Evolutionary conservation across 2,113 vertebrate genomes (phyloP), one percentile per base, ranked within the genome.

Genomic region (Apodemus speciosus): DNA sequence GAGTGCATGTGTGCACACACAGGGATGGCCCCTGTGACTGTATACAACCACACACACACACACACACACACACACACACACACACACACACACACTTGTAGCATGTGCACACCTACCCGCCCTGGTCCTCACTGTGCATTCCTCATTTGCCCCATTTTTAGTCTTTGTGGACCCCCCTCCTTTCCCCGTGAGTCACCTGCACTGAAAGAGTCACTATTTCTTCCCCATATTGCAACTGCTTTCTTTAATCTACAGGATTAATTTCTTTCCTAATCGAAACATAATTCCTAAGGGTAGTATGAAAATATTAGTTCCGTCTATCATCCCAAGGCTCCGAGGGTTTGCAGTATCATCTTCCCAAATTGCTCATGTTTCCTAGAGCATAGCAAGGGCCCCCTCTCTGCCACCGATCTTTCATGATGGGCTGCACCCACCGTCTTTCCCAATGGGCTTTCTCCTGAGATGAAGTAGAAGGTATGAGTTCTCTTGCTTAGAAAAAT

Each of bases 401-500:
- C 32, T 62, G 62, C 38, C 69, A 87, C 46, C 38, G 32, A 0
- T 53, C 27, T 51, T 71, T 89, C 40, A 1, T n/a, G 88, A 64
- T 13, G 0, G 53, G 7, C 76, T 0, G 0, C 16, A 30, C 14
- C n/a, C 51, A 18, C 9, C 53, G 53, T 4, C 35, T 38, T 53
- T n/a, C 43, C 83, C 83, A 23, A 1, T 27, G 88, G 76, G 60
- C 49, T 86, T 62, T 90, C 43, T 94, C 76, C 90, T 46, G 3
- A 53, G 92, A 62, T 43, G 43, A 58, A 83, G 94, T 58, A 80
- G 90, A 83, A 95, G 71, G 79, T 81, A 38, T 66, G n/a, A 71
- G 51, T 87, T 95, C 79, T 96, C 60, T 51, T 81, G 93, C 91
- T 93, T 91, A 32, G 79, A 85, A 85, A 94, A 92, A 92, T 51